These are phyloP conservation scores for Lepilemur ruficaudatus DNA, from an alignment of 2,797 vertebrate genomes.

Conservation along the genomic window DNA sequence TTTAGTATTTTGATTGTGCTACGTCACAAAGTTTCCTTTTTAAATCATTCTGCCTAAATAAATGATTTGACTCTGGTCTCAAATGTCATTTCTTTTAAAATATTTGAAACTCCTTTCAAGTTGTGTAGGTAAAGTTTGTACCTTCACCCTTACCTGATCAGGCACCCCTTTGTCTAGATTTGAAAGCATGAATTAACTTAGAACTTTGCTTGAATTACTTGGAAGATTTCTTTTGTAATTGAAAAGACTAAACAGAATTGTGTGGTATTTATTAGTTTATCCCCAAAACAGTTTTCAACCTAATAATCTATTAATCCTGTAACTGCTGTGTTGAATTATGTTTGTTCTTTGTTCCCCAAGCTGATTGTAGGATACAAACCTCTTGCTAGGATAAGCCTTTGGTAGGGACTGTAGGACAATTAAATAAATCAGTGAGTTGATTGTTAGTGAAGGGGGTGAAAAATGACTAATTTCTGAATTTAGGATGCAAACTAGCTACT, in stretches of 20 bases:
- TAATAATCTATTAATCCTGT: neutral
- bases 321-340: neutral
- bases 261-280: neutral
- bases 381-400: neutral
- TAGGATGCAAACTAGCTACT: neutral
- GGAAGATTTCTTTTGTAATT: neutral
- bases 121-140: neutral
- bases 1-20: neutral
- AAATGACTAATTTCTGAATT: slow-evolving; percentile 7
- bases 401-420: neutral
- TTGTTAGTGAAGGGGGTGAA: neutral
- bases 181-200: neutral
- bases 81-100: neutral
- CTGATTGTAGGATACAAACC: neutral
- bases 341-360: neutral
- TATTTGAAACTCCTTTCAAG: neutral
- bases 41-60: neutral
- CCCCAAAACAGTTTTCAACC: neutral
- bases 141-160: neutral
- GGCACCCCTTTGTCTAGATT: neutral
- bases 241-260: neutral
- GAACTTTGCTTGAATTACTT: neutral
- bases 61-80: neutral
- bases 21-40: neutral
- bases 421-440: neutral